Evolutionary conservation across 2,113 vertebrate genomes (phyloP).

Genomic region (Anser brachyrhynchus): DNA sequence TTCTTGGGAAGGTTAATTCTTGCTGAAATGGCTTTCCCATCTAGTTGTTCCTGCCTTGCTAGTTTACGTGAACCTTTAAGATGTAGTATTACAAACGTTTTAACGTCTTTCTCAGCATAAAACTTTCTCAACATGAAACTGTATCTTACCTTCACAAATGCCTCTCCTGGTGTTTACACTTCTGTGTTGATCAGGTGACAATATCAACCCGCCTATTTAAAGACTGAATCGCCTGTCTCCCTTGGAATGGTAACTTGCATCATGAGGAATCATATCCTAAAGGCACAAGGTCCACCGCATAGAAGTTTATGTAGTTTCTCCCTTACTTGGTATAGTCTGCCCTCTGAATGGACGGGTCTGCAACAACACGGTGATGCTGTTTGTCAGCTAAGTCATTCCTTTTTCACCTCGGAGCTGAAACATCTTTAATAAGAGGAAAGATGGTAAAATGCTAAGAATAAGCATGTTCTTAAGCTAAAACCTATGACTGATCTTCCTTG

Average conservation of each 20-base stretch:
- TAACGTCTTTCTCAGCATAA: not conserved
- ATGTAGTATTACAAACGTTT: not conserved
- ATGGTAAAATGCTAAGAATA: not conserved
- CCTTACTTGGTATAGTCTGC: not conserved
- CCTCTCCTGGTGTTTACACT: no score
- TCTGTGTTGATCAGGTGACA: not conserved
- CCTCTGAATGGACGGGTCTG: not conserved
- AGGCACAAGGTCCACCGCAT: rapidly evolving
- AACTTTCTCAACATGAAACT: not conserved
- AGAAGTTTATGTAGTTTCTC: not conserved
- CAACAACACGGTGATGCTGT: rapidly evolving
- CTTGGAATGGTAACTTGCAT: not conserved
- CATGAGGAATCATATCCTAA: rapidly evolving
- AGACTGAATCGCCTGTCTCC: not conserved
- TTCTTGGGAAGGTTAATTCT: not conserved
- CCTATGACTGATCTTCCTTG: not conserved
- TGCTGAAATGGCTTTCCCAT: not conserved
- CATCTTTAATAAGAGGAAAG: not conserved
- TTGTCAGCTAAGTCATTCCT: rapidly evolving
- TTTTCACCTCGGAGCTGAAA: not conserved
- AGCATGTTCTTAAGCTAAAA: not conserved
- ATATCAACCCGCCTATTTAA: not conserved
- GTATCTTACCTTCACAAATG: not conserved
- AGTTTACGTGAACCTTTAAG: not conserved
- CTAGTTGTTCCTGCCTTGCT: no score